Conservation (phyloP, 2,888 invertebrate species). For the Leistus spinibarbis region DNA sequence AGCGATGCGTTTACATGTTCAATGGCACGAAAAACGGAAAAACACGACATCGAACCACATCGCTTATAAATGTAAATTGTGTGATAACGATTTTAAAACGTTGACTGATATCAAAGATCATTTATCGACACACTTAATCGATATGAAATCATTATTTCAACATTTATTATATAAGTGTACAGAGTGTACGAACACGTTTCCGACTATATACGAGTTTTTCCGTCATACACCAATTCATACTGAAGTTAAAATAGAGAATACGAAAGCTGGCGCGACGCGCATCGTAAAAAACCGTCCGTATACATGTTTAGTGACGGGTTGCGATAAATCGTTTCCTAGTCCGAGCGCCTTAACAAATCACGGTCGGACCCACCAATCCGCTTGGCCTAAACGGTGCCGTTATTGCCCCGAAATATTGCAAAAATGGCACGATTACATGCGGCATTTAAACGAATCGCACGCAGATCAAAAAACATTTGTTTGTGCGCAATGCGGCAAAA, state of each 20-base stretch:
- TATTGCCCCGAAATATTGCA: constrained; percentile 41
- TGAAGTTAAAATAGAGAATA: constrained; percentile 2
- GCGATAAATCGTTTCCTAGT: constrained; percentile 26
- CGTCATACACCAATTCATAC: neutral
- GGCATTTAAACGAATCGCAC: constrained; percentile 45
- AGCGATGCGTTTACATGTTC: constrained; percentile 2
- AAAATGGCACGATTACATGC: constrained; percentile 40
- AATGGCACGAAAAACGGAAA: neutral
- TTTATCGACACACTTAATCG: constrained; percentile 14
- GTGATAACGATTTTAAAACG: neutral
- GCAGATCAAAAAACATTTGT: constrained; percentile 42
- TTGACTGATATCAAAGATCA: constrained; percentile 31
- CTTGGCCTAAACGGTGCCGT: constrained; percentile 41
- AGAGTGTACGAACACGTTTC: constrained; percentile 16
- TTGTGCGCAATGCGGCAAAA: constrained; percentile 45
- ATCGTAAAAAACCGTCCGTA: constrained; percentile 21
- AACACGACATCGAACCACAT: neutral
- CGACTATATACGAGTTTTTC: constrained; percentile 26
- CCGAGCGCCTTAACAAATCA: constrained; percentile 38
- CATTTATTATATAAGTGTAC: constrained; percentile 22
- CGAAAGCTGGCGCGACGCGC: neutral
- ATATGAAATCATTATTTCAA: constrained; percentile 14
- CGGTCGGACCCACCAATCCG: constrained; percentile 39
- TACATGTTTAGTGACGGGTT: neutral
- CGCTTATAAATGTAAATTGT: constrained; percentile 31